Base-by-base conservation (phyloP, 1,140 invertebrate genomes). In the Kradibia gibbosae region DNA sequence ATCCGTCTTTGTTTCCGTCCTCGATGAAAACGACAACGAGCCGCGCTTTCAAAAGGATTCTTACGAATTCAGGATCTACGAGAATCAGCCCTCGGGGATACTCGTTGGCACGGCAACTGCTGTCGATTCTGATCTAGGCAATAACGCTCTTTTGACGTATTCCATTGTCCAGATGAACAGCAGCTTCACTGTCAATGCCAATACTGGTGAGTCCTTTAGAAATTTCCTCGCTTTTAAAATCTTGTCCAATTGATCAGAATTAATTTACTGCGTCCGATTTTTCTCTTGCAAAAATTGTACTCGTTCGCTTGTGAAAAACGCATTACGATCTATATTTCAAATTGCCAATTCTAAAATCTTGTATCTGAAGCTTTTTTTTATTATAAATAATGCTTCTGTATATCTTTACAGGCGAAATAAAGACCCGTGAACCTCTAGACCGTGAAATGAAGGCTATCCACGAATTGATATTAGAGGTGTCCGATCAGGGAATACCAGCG, bases 11-110 rank as follows among this genome's bases (percentile, higher is more conserved):
- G 93, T 99, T 20, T 93, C 93, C 53, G 95, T 99, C 36, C 91
- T 96, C 22, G 98, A 99, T 91, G 96, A 96, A 78, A 99, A 99
- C 90, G 98, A 99, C 91, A 98, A 98, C 92, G 95, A 96, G 89
- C 97, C 97, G 2, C 91, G 92, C 28, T 99, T 98, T 89, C 90
- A 93, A 17, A 93, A 93, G 78, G 91, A 94, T 1, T 91, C 93
- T 20, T 99, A 98, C 90, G 93, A 94, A 48, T 98, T 98, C 87
- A 91, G 92, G 60, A 93, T 99, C 7, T 94, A 96, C 85, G 98
- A 99, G 90, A 99, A 99, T 91, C 91, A 95, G 77, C 93, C 94
- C 1, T 92, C 95, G 28, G 97, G 96, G 4, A 94, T 95, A 0
- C 86, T 93, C 25, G 94, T 98, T 39, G 97, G 97, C 0, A 93